phyloP scores from a whole-genome alignment of 2,797 vertebrate genomes.

The Manis pentadactyla region DNA sequence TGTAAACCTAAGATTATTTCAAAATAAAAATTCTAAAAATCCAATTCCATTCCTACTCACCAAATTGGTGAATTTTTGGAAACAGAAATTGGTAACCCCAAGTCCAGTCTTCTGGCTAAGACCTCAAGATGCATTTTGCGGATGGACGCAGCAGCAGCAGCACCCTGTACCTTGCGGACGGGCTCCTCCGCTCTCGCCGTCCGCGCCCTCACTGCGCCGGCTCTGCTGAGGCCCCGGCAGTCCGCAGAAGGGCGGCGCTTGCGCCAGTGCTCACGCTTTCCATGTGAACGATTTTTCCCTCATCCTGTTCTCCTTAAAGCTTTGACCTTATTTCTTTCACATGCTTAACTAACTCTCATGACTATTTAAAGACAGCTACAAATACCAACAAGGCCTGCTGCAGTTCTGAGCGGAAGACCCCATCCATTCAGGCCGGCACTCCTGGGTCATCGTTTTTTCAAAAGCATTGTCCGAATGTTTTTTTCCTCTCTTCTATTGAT shows the following conservation, averaged over 20 bases:
- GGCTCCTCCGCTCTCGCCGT: background rate
- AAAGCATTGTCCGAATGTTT: background rate
- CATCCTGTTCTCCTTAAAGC: slow-evolving; percentile 77
- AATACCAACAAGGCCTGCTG: slow-evolving; percentile 48
- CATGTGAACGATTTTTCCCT: slow-evolving; percentile 71
- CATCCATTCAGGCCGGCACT: background rate
- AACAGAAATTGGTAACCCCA: background rate
- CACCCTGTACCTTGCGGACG: background rate
- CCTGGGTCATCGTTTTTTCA: slow-evolving; percentile 55
- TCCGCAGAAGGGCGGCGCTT: background rate
- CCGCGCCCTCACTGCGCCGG: background rate
- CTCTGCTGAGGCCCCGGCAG: background rate
- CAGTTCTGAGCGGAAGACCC: slow-evolving; percentile 62
- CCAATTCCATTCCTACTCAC: background rate
- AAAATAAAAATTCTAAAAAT: background rate
- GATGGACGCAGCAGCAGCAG: background rate
- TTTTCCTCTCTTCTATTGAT: slow-evolving; percentile 36
- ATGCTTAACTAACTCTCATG: slow-evolving; percentile 65
- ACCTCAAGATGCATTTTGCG: background rate
- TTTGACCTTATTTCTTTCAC: slow-evolving; percentile 78
- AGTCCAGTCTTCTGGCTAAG: background rate
- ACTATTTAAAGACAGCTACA: slow-evolving; percentile 57
- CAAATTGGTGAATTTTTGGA: background rate
- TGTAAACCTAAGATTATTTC: background rate
- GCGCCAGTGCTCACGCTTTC: slow-evolving; percentile 67